Conservation (phyloP, 2,888 invertebrate species). For the Aelia acuminata region DNA sequence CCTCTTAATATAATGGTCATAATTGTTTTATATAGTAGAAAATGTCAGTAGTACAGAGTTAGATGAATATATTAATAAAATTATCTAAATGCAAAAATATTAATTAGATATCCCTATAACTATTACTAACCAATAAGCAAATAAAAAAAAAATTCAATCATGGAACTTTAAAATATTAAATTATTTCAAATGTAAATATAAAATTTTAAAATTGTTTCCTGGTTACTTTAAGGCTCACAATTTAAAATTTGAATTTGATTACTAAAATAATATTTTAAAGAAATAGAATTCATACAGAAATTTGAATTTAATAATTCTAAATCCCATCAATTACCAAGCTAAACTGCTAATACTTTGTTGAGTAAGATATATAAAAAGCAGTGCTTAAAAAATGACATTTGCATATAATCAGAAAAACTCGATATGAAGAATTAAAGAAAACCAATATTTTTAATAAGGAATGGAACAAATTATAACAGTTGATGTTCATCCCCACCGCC, state of each 20-base stretch:
- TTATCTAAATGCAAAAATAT: not conserved
- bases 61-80: not conserved
- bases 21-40: not conserved
- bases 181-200: not conserved
- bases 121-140: not conserved
- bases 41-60: not conserved
- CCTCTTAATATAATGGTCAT: not conserved
- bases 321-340: not conserved
- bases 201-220: not conserved
- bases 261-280: not conserved
- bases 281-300: not conserved
- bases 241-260: not conserved
- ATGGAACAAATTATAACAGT: too few species aligned
- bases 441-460: too few species aligned
- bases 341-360: not conserved
- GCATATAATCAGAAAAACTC: not conserved
- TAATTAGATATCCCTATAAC: not conserved
- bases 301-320: not conserved
- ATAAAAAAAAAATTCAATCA: not conserved
- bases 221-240: not conserved
- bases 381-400: not conserved
- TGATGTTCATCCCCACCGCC: too few species aligned
- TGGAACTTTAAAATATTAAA: not conserved
- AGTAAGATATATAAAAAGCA: not conserved
- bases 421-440: not conserved